phyloP scores from a whole-genome alignment of 2,113 vertebrate genomes.

The Podarcis raffonei region DNA sequence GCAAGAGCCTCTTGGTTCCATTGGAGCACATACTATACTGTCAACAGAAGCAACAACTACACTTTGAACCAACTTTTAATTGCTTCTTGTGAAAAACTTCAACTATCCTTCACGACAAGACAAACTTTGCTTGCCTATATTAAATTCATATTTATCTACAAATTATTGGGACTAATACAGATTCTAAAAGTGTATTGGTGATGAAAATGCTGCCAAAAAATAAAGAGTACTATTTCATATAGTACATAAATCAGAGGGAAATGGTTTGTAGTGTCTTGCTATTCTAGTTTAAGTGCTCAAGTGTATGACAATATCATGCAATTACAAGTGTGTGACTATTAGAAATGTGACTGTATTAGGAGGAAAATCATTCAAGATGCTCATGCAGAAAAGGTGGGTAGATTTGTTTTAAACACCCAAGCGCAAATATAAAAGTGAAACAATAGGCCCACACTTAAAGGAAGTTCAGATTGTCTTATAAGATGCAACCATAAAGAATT shows the following conservation, averaged over 20 bases:
- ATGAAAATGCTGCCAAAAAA: background rate
- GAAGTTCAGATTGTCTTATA: background rate
- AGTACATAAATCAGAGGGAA: background rate
- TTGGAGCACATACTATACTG: background rate
- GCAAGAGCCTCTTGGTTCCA: background rate
- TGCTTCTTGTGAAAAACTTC: background rate
- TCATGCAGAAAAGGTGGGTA: slow-evolving; percentile 12
- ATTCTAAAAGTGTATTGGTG: background rate
- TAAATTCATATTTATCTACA: background rate
- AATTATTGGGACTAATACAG: background rate
- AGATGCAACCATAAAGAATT: background rate
- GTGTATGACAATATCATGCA: background rate
- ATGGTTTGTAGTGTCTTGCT: slow-evolving; percentile 3
- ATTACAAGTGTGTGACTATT: background rate
- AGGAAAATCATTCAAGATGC: background rate
- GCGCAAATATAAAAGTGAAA: slow-evolving; percentile 5
- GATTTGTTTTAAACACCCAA: background rate
- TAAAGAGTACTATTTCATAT: background rate
- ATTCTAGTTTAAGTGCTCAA: slow-evolving; percentile 37
- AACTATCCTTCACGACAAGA: background rate
- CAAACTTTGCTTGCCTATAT: background rate
- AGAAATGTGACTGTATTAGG: slow-evolving; percentile 27
- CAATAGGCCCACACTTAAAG: slow-evolving; percentile 2
- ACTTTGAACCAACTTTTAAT: background rate
- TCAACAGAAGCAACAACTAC: background rate